Evolutionary conservation across 2,113 vertebrate genomes (phyloP), one percentile per base, ranked within the genome.

Genomic region (Mobula hypostoma): DNA sequence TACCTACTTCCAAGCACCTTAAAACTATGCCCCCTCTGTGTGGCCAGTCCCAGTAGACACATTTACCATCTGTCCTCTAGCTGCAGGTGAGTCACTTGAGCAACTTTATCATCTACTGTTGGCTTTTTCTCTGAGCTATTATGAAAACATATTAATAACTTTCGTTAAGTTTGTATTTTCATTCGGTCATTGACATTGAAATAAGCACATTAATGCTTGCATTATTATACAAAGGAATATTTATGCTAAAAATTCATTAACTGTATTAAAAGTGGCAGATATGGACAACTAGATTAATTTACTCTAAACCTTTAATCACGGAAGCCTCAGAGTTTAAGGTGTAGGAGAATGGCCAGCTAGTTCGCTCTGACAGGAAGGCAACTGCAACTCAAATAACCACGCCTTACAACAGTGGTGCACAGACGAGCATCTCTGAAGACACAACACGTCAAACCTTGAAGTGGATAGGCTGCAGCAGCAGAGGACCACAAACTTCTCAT

Each of bases 171-270:
- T 66, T 90, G 1, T 66, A 68, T 32, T 90, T 90, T 90, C 17
- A 32, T 66, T 14, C 29, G 8, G 61, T 40, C 80, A 32, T 90
- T 90, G 85, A 66, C 85, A 90, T 90, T 90, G 15, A 90, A 36
- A 63, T 88, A 63, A 90, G 85, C 0, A 63, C 61, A 90, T 90
- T 90, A 90, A 90, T 90, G 85, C 17, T n/a, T 68, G 6, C n/a
- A 7, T 88, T 66, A 68, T 90, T 1, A 29, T 5, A n/a, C 11
- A n/a, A 29, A 5, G 9, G 29, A n/a, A 11, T 27, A 15, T 63
- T 88, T 63, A n/a, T 63, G 58, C 58, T n/a, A 15, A 9, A 40
- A 85, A 2, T 24, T 63, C 1, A 61, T 63, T 58, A 63, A 63
- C 83, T 63, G 58, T 58, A 61, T 21, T 58, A 85, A 12, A 61